Evolutionary conservation across 1,140 invertebrate species (phyloP), one percentile per base, ranked within the genome.

Genomic region (Drosophila subpulchrella): DNA sequence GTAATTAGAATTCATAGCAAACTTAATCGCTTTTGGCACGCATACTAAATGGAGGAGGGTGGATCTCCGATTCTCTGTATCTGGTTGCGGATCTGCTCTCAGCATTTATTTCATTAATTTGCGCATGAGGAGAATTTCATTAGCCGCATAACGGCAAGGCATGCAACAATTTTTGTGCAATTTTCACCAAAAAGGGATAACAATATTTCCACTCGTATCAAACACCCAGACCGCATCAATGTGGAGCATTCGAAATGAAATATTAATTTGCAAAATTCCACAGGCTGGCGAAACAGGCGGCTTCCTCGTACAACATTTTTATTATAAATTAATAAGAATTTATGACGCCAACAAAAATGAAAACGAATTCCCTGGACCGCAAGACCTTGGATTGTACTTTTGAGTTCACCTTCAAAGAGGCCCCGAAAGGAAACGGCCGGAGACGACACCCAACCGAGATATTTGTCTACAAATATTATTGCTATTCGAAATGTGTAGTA

Each of bases 301-400:
- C 2, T 6, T 3, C 75, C 59, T 8, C 1, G 38, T 79, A 78
- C 76, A 77, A 88, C 20, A 83, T 80, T 83, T 89, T 89, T 83
- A 84, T 89, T 89, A 89, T 68, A 86, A 84, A 89, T 89, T 89
- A 89, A 89, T 89, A 89, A 63, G 84, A 89, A 89, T 89, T 89
- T 89, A 89, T 84, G 81, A 72, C 65, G 75, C 80, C 60, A 27
- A 24, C 44, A 56, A 50, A 75, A 47, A 51, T 15, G 56, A 54
- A 66, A 53, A 54, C 48, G 60, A 50, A 36, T 32, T n/a, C 4
- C 6, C 36, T 36, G 32, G 51, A 61, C 66, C 55, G 54, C 75
- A 74, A 44, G 57, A 12, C 53, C 32, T 53, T 44, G 38, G 47
- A 30, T 70, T 51, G 47, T 61, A 62, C 47, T 78, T 78, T 78